Base-by-base conservation (phyloP, 2,888 invertebrate species). In the Chamaedrilus cognettii region DNA sequence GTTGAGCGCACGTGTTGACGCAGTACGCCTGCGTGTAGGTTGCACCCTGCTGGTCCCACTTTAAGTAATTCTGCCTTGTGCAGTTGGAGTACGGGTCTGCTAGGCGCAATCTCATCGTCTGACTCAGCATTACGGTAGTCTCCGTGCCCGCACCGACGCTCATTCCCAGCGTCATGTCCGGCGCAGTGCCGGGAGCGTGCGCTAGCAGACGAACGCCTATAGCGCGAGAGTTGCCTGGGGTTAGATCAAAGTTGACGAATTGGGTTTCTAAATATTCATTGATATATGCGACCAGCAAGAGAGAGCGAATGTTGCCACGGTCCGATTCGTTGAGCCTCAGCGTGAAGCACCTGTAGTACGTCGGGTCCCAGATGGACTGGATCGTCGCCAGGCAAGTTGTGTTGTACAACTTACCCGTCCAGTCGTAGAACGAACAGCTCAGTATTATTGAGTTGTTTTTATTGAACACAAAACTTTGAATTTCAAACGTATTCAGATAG, bases 1-100 rank as follows among this genome's bases (percentile, higher is more conserved):
- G 58, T 7, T 58, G 58, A 1, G 32, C 26, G 23, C 58, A 58
- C 2, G 32, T 23, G 19, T 58, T 33, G 33, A 58, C 32, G 33
- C 58, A 58, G 5, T n/a, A 30, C 15, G 30, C 58, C 15, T 58
- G 2, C 1, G 33, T n/a, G 32, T 58, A 58, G 15, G 42, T 42
- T 15, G 42, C 32, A 15, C 32, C 32, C 15, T 33, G 26, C 11
- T 11, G 19, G 32, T 30, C 33, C 0, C 26, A 1, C 30, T 30
- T 33, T 42, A 42, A 15, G 42, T 15, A 15, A 19, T 11, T 19
- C 11, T 58, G 31, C 26, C n/a, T 58, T 26, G 58, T 58, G 58
- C 58, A 58, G 32, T 33, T 33, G 58, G n/a, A 31, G 23, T 58
- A 58, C 32, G 58, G 33, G 32, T 26, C 26, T 58, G 58, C 31